These are phyloP conservation scores for Bombus fervidus DNA, from an alignment of 1,140 invertebrate genomes.

Conservation along the genomic window DNA sequence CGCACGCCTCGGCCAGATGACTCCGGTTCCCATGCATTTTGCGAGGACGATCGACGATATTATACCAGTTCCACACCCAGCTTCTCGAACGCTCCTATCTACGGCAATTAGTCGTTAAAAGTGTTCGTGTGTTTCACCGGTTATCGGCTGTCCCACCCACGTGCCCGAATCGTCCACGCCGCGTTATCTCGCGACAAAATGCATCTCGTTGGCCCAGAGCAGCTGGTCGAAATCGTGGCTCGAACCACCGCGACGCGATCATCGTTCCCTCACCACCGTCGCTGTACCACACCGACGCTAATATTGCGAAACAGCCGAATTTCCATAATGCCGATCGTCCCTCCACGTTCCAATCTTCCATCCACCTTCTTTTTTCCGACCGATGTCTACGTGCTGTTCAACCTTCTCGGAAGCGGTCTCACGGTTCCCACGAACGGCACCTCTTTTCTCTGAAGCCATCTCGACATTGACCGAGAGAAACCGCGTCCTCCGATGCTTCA, in stretches of 20 bases:
- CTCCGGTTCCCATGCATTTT: slow-evolving; percentile 76
- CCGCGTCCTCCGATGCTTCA: slow-evolving; percentile 37
- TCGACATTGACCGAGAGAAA: slow-evolving; percentile 60
- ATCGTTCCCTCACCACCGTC: slow-evolving; percentile 19
- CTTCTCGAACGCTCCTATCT: slow-evolving; percentile 67
- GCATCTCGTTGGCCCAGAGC: slow-evolving; percentile 71
- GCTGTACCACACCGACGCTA: slow-evolving; percentile 29
- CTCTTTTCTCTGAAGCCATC: slow-evolving; percentile 75
- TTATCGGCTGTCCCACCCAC: slow-evolving; percentile 72
- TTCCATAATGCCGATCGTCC: slow-evolving; percentile 67
- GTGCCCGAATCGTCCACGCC: slow-evolving; percentile 54
- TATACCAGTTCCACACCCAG: slow-evolving; percentile 59
- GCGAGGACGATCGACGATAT: slow-evolving; percentile 63
- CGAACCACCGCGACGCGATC: slow-evolving; percentile 51
- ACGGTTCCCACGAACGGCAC: slow-evolving; percentile 75
- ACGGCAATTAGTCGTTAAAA: slow-evolving; percentile 79
- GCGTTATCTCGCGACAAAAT: slow-evolving; percentile 75
- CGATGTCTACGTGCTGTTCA: slow-evolving; percentile 59
- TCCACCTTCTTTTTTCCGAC: slow-evolving; percentile 49
- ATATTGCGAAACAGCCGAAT: slow-evolving; percentile 66
- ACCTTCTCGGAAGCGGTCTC: slow-evolving; percentile 73
- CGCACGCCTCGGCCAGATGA: slow-evolving; percentile 57
- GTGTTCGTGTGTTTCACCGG: slow-evolving; percentile 76
- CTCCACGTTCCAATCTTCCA: slow-evolving; percentile 21
- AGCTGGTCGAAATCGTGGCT: slow-evolving; percentile 66